Evolutionary conservation across 53 echinoderm and acorn worm genomes (phyloP), one percentile per base, ranked within the genome.

Genomic region (Paelopatides confundens): DNA sequence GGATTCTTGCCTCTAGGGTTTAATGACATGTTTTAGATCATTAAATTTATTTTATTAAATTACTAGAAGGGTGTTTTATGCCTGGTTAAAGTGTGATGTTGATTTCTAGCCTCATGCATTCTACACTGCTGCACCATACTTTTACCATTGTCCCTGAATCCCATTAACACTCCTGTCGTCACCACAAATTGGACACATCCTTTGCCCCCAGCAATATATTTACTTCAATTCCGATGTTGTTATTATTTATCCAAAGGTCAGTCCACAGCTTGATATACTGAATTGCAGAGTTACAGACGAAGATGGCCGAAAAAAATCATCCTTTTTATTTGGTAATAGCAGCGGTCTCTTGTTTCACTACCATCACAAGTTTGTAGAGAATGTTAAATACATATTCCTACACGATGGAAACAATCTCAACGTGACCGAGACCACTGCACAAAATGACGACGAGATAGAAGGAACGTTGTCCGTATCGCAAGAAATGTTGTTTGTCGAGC

Each of bases 161-260:
- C n/a, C n/a, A n/a, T n/a, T n/a, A n/a, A n/a, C n/a, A n/a, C n/a
- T n/a, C n/a, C n/a, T n/a, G n/a, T n/a, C n/a, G n/a, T n/a, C n/a
- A n/a, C n/a, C n/a, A n/a, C n/a, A n/a, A n/a, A n/a, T n/a, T n/a
- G n/a, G n/a, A n/a, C n/a, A n/a, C n/a, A n/a, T n/a, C n/a, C n/a
- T n/a, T n/a, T n/a, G n/a, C n/a, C n/a, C n/a, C n/a, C n/a, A n/a
- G n/a, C n/a, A n/a, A n/a, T n/a, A n/a, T n/a, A n/a, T n/a, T n/a
- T n/a, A n/a, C n/a, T n/a, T n/a, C n/a, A n/a, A n/a, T n/a, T n/a
- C n/a, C n/a, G n/a, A n/a, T n/a, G n/a, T n/a, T n/a, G n/a, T n/a
- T n/a, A n/a, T n/a, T n/a, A n/a, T n/a, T n/a, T n/a, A n/a, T n/a
- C 43, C 43, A 58, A 58, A 58, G 58, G 58, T 58, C 58, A 58